A percentile compares a stretch with the other conserved stretches of the same genome.
phyloP scores from a whole-genome alignment of 2,888 invertebrate species.

The Leptopilina myrica region DNA sequence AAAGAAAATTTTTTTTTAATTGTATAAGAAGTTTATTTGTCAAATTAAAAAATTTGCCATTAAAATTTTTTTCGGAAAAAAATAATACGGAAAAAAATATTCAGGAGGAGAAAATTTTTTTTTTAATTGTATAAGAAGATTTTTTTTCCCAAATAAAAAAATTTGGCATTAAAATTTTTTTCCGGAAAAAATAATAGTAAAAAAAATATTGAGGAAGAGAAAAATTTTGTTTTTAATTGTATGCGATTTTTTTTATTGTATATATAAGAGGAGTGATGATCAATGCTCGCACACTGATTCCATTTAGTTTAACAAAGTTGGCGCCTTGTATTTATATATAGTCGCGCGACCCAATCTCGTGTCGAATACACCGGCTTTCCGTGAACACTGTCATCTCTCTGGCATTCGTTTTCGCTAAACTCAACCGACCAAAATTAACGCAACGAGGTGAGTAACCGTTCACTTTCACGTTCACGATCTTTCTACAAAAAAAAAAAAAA shows the following conservation, averaged over 20 bases:
- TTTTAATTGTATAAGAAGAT: too few species aligned
- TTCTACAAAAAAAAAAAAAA: too few species aligned
- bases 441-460: constrained; percentile 60
- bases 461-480: neutral
- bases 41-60: too few species aligned
- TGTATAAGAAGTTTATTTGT: too few species aligned
- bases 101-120: too few species aligned
- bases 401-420: constrained; percentile 57
- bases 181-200: too few species aligned
- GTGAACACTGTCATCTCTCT: constrained; percentile 58
- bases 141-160: neutral
- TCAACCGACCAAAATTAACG: constrained; percentile 60
- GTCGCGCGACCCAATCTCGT: constrained; percentile 48
- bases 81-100: too few species aligned
- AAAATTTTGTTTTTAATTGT: too few species aligned
- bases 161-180: too few species aligned
- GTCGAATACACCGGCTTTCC: constrained; percentile 54
- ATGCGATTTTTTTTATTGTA: neutral
- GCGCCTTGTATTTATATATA: constrained; percentile 53
- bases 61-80: too few species aligned
- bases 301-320: constrained; percentile 44
- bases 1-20: too few species aligned
- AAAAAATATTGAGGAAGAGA: too few species aligned
- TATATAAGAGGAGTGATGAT: constrained; percentile 37
- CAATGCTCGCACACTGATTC: constrained; percentile 26